Evolutionary conservation across 2,113 vertebrate genomes (phyloP).

Genomic region (Hydrochoerus hydrochaeris): DNA sequence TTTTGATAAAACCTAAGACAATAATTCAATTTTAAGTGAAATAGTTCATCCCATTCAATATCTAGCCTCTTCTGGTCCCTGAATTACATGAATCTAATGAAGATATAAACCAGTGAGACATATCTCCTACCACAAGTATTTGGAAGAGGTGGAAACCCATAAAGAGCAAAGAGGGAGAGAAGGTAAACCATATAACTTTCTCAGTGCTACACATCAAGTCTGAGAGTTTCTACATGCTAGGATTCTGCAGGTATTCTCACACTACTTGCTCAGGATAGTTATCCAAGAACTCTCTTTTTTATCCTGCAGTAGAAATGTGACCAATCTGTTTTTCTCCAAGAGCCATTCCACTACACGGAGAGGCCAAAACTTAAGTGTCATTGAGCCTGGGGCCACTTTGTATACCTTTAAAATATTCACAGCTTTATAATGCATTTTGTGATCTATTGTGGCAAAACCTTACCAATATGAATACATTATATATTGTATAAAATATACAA

Average conservation of each 20-base stretch:
- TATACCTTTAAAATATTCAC: not conserved
- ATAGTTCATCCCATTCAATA: not conserved
- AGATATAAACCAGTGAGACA: not conserved
- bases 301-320: not conserved
- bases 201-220: not conserved
- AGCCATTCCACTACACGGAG: not conserved
- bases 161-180: not conserved
- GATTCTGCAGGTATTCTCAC: not conserved
- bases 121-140: not conserved
- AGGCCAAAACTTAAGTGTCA: not conserved
- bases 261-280: not conserved
- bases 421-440: not conserved
- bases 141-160: not conserved
- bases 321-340: not conserved
- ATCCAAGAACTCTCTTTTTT: not conserved
- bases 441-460: not conserved
- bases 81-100: not conserved
- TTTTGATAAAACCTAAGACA: not conserved
- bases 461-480: too few species aligned
- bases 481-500: not conserved
- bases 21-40: not conserved
- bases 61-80: not conserved
- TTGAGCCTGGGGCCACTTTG: not conserved
- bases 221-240: not conserved
- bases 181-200: not conserved